These are phyloP conservation scores for Halcyon leucocephala DNA, from an alignment of 2,797 vertebrate species.

Conservation along the genomic window DNA sequence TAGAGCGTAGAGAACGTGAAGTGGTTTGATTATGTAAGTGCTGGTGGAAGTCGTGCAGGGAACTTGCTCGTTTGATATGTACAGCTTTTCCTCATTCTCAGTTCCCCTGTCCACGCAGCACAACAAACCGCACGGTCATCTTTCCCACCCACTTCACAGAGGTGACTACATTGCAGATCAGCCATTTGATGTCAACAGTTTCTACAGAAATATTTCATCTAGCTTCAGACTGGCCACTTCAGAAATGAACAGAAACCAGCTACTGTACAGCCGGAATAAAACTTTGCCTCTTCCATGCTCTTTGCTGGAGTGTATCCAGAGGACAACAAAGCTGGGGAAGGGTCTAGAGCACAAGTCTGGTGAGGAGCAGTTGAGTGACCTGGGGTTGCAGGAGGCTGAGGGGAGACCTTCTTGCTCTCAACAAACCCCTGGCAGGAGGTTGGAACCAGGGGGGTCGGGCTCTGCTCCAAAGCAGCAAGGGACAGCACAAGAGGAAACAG, in stretches of 20 bases:
- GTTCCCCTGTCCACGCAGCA: background rate
- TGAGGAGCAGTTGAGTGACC: background rate
- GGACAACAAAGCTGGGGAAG: background rate
- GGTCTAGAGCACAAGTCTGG: background rate
- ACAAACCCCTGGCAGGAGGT: background rate
- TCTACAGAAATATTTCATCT: background rate
- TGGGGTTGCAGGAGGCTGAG: background rate
- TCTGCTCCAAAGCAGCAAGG: background rate
- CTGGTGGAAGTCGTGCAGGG: background rate
- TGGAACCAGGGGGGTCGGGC: background rate
- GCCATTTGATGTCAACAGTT: fast-evolving
- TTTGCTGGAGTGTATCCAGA: background rate
- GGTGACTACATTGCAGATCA: background rate
- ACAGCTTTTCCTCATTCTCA: background rate
- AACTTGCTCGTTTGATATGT: fast-evolving
- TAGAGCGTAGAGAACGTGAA: fast-evolving
- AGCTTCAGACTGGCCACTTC: background rate
- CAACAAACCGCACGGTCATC: fast-evolving
- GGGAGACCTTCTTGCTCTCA: background rate
- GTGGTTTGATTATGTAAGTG: background rate
- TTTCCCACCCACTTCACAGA: fast-evolving
- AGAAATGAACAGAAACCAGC: background rate
- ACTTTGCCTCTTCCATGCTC: too few species aligned
- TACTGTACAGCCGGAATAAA: background rate
- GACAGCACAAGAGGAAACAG: background rate